Conservation (phyloP, 2,888 invertebrate genomes). For the Embidobia sp. region DNA sequence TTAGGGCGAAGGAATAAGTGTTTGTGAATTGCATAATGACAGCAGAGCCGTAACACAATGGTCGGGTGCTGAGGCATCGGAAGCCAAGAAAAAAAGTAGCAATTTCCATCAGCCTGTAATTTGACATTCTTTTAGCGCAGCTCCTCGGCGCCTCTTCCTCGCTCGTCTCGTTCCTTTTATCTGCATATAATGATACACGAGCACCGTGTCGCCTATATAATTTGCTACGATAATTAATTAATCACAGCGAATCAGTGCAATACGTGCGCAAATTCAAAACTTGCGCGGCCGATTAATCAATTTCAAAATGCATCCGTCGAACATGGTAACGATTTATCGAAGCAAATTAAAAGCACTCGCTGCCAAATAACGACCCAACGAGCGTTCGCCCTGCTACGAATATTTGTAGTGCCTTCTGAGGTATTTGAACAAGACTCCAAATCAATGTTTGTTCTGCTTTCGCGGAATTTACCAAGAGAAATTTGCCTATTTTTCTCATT, state of each 20-base stretch:
- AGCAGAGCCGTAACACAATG: constrained; percentile 44
- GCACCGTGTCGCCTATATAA: constrained; percentile 21
- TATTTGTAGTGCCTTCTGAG: constrained; percentile 20
- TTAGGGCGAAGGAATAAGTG: constrained; percentile 27
- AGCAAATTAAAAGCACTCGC: constrained; percentile 5
- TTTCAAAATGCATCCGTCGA: too few species aligned
- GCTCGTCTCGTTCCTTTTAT: constrained; percentile 29
- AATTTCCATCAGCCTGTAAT: constrained; percentile 69
- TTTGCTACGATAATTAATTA: constrained; percentile 37
- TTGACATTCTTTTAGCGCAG: constrained; percentile 67
- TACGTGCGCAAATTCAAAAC: too few species aligned
- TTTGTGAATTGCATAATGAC: constrained; percentile 49
- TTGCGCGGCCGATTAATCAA: too few species aligned
- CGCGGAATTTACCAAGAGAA: constrained; percentile 7
- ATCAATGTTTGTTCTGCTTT: constrained; percentile 27
- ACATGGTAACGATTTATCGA: background rate
- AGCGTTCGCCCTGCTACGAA: constrained; percentile 13
- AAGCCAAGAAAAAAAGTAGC: constrained; percentile 65
- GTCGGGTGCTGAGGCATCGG: constrained; percentile 47
- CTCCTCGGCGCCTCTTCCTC: constrained; percentile 59
- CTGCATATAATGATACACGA: constrained; percentile 30
- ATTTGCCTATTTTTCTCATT: constrained; percentile 19
- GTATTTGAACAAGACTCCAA: constrained; percentile 23
- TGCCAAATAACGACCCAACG: constrained; percentile 1
- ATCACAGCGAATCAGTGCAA: too few species aligned